Conservation (phyloP, 2,888 invertebrate species). For the Monochamus alternatus region DNA sequence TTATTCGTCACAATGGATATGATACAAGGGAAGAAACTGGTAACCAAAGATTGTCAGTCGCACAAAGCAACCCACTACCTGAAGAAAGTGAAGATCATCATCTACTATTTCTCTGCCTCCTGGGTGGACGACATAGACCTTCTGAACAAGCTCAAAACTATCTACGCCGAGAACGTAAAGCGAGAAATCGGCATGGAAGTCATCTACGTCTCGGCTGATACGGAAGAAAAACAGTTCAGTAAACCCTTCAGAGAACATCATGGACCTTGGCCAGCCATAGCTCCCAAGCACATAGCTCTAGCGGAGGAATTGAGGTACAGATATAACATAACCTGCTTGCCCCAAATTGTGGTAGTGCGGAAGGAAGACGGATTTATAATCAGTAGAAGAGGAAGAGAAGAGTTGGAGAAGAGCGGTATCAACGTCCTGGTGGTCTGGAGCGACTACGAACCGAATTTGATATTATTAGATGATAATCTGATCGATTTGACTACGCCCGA, state of each 20-base stretch:
- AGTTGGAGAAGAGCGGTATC: conserved; percentile 51
- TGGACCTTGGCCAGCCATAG: conserved; percentile 56
- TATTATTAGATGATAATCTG: not conserved
- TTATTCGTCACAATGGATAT: conserved; percentile 49
- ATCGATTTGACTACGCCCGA: not conserved
- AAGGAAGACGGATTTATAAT: conserved; percentile 56
- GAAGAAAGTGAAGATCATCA: conserved; percentile 49
- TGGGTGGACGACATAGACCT: conserved; percentile 49
- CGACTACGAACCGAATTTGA: conserved; percentile 42
- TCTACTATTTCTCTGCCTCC: conserved; percentile 55
- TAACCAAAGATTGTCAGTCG: conserved; percentile 48
- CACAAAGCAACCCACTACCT: conserved; percentile 45
- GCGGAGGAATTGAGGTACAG: conserved; percentile 53
- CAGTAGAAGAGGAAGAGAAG: conserved; percentile 52
- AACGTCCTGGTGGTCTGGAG: conserved; percentile 58
- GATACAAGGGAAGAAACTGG: conserved; percentile 49
- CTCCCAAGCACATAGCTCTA: conserved; percentile 45
- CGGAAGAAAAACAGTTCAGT: conserved; percentile 49
- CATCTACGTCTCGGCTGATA: conserved; percentile 57
- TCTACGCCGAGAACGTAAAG: conserved; percentile 55
- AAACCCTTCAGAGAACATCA: conserved; percentile 52
- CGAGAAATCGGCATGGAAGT: conserved; percentile 53
- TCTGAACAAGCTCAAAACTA: conserved; percentile 45
- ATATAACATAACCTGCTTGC: conserved; percentile 55
- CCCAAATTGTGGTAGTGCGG: conserved; percentile 52